Evolutionary conservation across 53 echinoderm and acorn worm genomes (phyloP).

Genomic region (Crossaster papposus): DNA sequence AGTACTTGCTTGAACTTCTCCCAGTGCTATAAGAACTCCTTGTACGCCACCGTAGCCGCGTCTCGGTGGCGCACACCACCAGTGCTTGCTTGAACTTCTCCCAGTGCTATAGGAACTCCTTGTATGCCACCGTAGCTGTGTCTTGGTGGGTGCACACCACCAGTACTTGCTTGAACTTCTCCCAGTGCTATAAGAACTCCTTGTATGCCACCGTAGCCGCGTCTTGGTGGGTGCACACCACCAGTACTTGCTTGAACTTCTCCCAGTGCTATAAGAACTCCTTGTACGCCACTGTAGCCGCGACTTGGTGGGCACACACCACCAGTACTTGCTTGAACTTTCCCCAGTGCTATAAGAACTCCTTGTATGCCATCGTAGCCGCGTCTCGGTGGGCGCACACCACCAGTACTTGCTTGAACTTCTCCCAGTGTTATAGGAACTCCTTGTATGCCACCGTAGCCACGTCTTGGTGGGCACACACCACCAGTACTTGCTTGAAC

Average conservation of each 20-base stretch:
- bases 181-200: conserved; percentile 88
- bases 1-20: conserved; percentile 85
- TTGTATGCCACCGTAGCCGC: conserved; percentile 86
- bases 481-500: conserved; percentile 79
- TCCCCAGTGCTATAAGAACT: conserved; percentile 87
- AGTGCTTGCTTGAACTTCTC: conserved; percentile 84
- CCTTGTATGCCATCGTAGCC: conserved; percentile 84
- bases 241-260: conserved; percentile 80
- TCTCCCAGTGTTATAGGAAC: conserved; percentile 87
- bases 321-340: conserved; percentile 84
- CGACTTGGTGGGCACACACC: conserved; percentile 85
- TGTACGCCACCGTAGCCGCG: conserved; percentile 83
- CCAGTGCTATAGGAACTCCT: conserved; percentile 90
- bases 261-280: conserved; percentile 91
- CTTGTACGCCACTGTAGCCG: conserved; percentile 83
- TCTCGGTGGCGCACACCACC: conserved; percentile 83
- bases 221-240: conserved; percentile 86
- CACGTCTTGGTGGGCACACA: conserved; percentile 86
- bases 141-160: conserved; percentile 87
- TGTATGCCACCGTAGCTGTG: conserved; percentile 82
- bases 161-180: conserved; percentile 82
- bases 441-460: conserved; percentile 89
- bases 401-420: conserved; percentile 81
- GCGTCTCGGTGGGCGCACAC: conserved; percentile 88
- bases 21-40: conserved; percentile 90